Base-by-base conservation (phyloP, 2,888 invertebrate genomes). In the Orthonevra nobilis region DNA sequence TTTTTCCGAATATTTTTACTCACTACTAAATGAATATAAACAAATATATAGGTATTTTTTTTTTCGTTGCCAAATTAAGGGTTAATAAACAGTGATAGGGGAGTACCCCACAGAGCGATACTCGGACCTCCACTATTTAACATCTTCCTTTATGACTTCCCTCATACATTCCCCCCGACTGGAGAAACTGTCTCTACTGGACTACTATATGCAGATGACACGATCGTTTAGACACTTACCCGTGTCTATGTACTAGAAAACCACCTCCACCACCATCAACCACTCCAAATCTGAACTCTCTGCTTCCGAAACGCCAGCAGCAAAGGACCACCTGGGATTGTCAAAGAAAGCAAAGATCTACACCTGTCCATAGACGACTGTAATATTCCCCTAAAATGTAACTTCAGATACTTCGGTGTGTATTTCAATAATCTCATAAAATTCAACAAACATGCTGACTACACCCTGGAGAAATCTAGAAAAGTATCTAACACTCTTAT, bases 201-300 rank as follows among this genome's bases (percentile, higher is more conserved):
- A 1, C 7, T 50, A 1, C 6, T 63, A 0, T 40, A 50, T 40
- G 63, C 64, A 2, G 52, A 64, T 15, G 64, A 64, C n/a, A 64
- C 64, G 2, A 17, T 52, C 1, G 20, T 10, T 0, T 32, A 40
- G 2, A 2, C 30, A 2, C 20, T 0, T 50, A 10, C 7, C 42
- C 52, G 3, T 1, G 64, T 42, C 2, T 1, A 20, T 2, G 2
- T 5, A 0, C 6, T 52, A 0, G 14, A 32, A 52, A 42, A 38
- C 10, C 52, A 64, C 19, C 5, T 34, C 6, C 42, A 2, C 12
- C 2, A 23, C n/a, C 3, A 60, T 60, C 3, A 60, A 46, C 15
- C 32, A 6, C 4, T 1, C 10, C 7, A 60, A 46, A 34, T 44
- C 32, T 1, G 34, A 60, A 15, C 3, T 34, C 4, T 60, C 3